Base-by-base conservation (phyloP, 1,140 invertebrate genomes). In the Ruditapes philippinarum region DNA sequence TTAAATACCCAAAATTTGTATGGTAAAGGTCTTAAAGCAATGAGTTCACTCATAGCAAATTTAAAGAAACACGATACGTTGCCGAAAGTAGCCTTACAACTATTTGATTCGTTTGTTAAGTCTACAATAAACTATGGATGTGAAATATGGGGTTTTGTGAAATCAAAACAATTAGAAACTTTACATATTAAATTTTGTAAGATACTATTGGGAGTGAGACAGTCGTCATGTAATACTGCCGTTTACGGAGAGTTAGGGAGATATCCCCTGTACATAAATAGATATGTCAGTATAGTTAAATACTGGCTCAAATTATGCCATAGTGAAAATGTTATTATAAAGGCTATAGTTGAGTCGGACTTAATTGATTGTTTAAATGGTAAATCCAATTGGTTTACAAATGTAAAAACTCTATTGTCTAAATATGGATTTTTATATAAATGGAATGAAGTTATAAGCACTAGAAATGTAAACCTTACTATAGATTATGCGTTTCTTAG, bases 181-280 rank as follows among this genome's bases (percentile, higher is more conserved):
- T 3, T 68, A 68, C 65, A 68, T 68, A 22, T 68, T 68, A 68
- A 68, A 68, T 38, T 33, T 68, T 68, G 65, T 68, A 68, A 68
- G 33, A 36, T 31, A 7, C 42, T 45, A 45, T 68, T 38, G 33
- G 36, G 36, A 11, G 65, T 68, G 4, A 68, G 36, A 36, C 28
- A 14, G 14, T 33, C 28, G 11, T 33, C 65, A 11, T 31, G 65
- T 31, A 68, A 38, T 31, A 22, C 25, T 31, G 5, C 7, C 22
- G 36, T 68, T 14, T 68, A 68, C 22, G 65, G 65, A 14, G 65
- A 36, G 22, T 36, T 68, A 11, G 65, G 65, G 17, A 31, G 65
- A 33, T 38, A 31, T 31, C 36, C 65, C 5, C 4, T 68, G 22
- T 68, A 68, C 25, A 68, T 68, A 7, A 33, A 68, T 38, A 68